phyloP scores from a whole-genome alignment of 2,888 invertebrate genomes.

The Portevinia maculata region DNA sequence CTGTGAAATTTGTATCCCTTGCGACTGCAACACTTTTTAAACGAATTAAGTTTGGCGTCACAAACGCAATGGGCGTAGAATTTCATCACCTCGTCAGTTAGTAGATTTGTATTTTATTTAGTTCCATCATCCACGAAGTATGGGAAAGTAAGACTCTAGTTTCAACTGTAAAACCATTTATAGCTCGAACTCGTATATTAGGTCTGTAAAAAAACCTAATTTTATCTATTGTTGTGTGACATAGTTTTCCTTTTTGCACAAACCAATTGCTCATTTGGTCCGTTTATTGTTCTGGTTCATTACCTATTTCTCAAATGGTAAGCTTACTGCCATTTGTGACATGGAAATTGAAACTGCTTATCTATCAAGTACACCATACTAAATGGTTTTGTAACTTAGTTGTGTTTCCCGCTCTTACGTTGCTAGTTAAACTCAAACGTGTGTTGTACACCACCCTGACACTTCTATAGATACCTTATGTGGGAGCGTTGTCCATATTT shows the following conservation, averaged over 20 bases:
- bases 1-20: no score
- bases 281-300: slow-evolving; percentile 28
- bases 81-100: no score
- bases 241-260: slow-evolving; percentile 11
- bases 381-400: slow-evolving; percentile 13
- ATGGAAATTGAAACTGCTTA: slow-evolving; percentile 9
- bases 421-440: not conserved
- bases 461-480: slow-evolving; percentile 18
- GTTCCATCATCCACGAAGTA: not conserved
- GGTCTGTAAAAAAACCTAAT: not conserved
- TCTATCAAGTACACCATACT: slow-evolving; percentile 15
- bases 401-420: slow-evolving; percentile 16
- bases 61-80: no score
- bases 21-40: no score
- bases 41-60: no score
- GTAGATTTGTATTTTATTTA: not conserved
- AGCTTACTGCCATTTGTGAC: slow-evolving; percentile 8
- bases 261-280: slow-evolving; percentile 1
- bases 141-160: not conserved
- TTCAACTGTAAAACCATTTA: not conserved
- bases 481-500: slow-evolving; percentile 1
- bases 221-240: slow-evolving; percentile 23
- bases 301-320: slow-evolving; percentile 15
- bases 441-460: not conserved
- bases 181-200: not conserved